phyloP scores from a whole-genome alignment of 1,140 invertebrate genomes.

The Achroia grisella region DNA sequence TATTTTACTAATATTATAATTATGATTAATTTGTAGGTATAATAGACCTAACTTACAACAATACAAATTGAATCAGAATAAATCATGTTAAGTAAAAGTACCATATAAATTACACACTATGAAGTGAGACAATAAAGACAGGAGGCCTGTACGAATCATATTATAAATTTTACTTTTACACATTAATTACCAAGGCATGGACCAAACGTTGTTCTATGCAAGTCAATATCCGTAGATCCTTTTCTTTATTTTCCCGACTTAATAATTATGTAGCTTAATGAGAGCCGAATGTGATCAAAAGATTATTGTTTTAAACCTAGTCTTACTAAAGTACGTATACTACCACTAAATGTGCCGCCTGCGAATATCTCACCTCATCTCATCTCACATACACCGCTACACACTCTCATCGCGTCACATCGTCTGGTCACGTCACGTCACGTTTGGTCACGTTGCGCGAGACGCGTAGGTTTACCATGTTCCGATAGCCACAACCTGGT shows the following conservation, averaged over 20 bases:
- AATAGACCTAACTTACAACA: slow-evolving; percentile 34
- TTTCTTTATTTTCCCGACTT: slow-evolving; percentile 8
- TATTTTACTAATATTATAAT: slow-evolving; percentile 22
- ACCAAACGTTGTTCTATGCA: too few species aligned
- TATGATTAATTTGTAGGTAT: slow-evolving; percentile 57
- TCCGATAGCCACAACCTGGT: background rate
- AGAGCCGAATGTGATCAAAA: background rate
- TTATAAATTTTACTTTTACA: too few species aligned
- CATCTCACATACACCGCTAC: background rate
- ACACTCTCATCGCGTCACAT: background rate
- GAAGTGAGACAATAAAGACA: slow-evolving; percentile 15
- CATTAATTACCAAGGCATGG: too few species aligned
- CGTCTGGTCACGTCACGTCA: too few species aligned
- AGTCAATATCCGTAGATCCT: too few species aligned
- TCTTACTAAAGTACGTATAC: slow-evolving; percentile 3
- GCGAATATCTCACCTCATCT: too few species aligned
- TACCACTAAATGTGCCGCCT: slow-evolving; percentile 10
- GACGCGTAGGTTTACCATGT: too few species aligned
- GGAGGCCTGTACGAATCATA: too few species aligned
- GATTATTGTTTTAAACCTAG: slow-evolving; percentile 4
- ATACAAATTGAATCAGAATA: slow-evolving; percentile 22
- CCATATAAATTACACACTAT: slow-evolving; percentile 6
- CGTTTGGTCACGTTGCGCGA: too few species aligned
- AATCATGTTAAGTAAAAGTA: slow-evolving; percentile 12
- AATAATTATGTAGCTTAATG: slow-evolving; percentile 1